Evolutionary conservation across 2,888 invertebrate species (phyloP), one percentile per base, ranked within the genome.

Genomic region (Ophion ellenae): DNA sequence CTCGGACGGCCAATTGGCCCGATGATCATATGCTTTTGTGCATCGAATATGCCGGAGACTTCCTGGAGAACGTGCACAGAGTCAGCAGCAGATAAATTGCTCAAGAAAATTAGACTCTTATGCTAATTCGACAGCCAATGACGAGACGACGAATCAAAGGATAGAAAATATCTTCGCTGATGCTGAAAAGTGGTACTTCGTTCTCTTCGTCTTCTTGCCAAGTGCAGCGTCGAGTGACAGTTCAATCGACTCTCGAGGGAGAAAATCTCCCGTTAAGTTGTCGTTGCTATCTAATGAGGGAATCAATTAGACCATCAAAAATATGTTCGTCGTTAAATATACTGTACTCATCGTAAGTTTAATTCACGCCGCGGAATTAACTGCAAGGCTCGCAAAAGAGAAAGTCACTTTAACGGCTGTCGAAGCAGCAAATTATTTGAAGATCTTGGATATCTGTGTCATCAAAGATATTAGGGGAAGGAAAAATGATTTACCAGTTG

Each of bases 1-100:
- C 79, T 82, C 75, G 66, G 45, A 76, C 76, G 40, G 53, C 14
- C n/a, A 71, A 85, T 71, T 66, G 61, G 14, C 70, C 20, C 45
- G 59, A 61, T 71, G 59, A 80, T 36, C 64, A 82, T 14, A 17
- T 78, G 66, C 71, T 59, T 79, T 79, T 71, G 74, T 79, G 40
- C 45, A 69, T 59, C 36, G 40, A 59, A 80, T 59, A 64, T 57
- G 67, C 67, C 45, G 11, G 57, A 59, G 80, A 77, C 81, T 81
- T 84, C 61, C 67, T 77, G 45, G 53, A 61, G 53, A 59, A n/a
- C 28, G 24, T 32, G 17, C 64, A n/a, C 32, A 17, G 24, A 6
- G 47, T 63, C n/a, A 61, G 61, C 69, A 61, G 45, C 47, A 53
- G 32, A 57, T 79, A 63, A 70, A 79, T 79, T 71, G 79, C 63